Conservation (phyloP, 2,888 invertebrate genomes). For the Alsophila aescularia region DNA sequence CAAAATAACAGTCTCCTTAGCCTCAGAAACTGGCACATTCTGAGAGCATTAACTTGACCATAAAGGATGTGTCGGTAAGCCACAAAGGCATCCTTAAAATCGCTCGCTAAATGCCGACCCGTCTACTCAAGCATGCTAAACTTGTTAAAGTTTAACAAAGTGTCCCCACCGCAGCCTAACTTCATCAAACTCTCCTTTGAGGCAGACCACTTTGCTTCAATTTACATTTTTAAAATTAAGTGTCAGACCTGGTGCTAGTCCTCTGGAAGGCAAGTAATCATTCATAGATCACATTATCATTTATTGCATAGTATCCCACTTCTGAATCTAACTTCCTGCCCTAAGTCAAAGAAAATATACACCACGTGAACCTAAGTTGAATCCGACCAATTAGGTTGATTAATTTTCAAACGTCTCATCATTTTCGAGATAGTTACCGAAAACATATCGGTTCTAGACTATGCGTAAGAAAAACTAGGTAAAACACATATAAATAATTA, state of each 20-base stretch:
- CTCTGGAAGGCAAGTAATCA: background rate
- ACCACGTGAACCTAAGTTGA: no score
- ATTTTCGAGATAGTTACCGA: no score
- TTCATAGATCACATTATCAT: background rate
- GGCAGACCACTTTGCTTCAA: slow-evolving; percentile 7
- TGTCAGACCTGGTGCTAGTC: background rate
- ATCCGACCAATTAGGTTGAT: no score
- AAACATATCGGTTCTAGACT: no score
- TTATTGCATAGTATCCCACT: no score
- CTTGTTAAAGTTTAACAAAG: slow-evolving; percentile 23
- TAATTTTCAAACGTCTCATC: no score
- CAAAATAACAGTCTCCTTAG: background rate
- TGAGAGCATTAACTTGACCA: slow-evolving; percentile 8
- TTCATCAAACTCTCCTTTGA: slow-evolving; percentile 23
- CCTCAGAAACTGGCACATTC: slow-evolving; percentile 5
- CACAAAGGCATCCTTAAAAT: slow-evolving; percentile 20
- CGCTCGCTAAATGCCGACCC: slow-evolving; percentile 14
- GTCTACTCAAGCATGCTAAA: slow-evolving; percentile 13
- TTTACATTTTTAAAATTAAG: slow-evolving; percentile 15
- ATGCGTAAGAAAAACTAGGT: no score
- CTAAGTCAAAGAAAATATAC: no score
- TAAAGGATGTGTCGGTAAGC: slow-evolving; percentile 17
- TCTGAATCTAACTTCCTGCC: no score
- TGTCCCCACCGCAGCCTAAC: slow-evolving; percentile 11
- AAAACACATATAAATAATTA: no score